phyloP scores from a whole-genome alignment of 2,113 vertebrate species.

The Danio rerio region DNA sequence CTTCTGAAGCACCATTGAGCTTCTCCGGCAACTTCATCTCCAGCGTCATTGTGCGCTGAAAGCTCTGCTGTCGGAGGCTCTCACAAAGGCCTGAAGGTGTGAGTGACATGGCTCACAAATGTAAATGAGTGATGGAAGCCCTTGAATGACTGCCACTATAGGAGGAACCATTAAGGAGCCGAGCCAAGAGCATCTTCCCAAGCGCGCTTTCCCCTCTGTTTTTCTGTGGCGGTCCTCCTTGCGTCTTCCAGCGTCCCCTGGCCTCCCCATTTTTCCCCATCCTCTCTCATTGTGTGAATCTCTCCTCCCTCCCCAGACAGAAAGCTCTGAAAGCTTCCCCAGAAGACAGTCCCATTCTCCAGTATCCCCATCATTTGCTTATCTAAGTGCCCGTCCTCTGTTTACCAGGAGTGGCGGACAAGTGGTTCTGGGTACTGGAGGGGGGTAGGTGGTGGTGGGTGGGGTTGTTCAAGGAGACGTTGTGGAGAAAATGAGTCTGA shows the following conservation, averaged over 20 bases:
- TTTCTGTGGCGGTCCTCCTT: slow-evolving; percentile 6
- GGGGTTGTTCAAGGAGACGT: slow-evolving; percentile 25
- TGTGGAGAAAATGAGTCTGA: slow-evolving; percentile 45
- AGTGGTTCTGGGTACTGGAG: slow-evolving; percentile 49
- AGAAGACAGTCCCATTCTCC: slow-evolving; percentile 50
- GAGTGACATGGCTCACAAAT: slow-evolving; percentile 50
- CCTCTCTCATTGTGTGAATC: slow-evolving; percentile 40
- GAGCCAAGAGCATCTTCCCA: slow-evolving; percentile 53
- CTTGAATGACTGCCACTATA: slow-evolving; percentile 40
- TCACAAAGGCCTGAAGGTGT: slow-evolving; percentile 46
- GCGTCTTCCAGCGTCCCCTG: neutral
- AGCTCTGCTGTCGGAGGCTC: slow-evolving; percentile 35
- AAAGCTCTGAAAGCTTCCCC: slow-evolving; percentile 54
- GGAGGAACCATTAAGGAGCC: slow-evolving; percentile 47
- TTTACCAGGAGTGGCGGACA: slow-evolving; percentile 63
- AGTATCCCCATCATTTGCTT: slow-evolving; percentile 54
- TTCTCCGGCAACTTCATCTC: slow-evolving; percentile 31
- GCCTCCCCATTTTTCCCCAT: neutral
- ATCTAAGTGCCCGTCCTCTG: slow-evolving; percentile 55
- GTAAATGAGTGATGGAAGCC: slow-evolving; percentile 50
- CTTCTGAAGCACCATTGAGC: slow-evolving; percentile 35
- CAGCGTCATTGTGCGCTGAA: slow-evolving; percentile 30
- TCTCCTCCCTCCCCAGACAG: slow-evolving; percentile 9
- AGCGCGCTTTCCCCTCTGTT: neutral
- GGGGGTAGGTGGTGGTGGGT: slow-evolving; percentile 22